Evolutionary conservation across 2,797 vertebrate genomes (phyloP), one percentile per base, ranked within the genome.

Genomic region (Cuniculus paca): DNA sequence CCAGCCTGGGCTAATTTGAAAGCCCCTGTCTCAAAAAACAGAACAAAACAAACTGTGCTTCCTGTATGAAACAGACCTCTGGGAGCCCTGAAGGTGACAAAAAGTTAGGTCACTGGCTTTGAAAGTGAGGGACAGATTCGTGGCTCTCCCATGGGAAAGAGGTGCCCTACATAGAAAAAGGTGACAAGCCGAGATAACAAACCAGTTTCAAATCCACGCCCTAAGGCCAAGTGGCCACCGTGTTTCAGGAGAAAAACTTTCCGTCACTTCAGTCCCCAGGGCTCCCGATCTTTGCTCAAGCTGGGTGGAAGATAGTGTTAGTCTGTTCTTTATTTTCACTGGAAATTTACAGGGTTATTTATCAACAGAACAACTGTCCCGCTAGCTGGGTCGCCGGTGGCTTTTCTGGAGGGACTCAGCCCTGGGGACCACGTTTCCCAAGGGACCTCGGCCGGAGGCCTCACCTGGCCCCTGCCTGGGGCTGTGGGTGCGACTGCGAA

Each of bases 321-420:
- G 97, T 92, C 42, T 90, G 87, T 95, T 96, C 87, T 97, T 97
- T 97, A 98, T 97, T 97, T 95, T 92, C 95, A 96, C 61, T 92
- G 94, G 95, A 97, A 98, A 97, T 91, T 95, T 97, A 97, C 91
- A 96, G 79, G 92, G 89, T 89, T 95, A 91, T 63, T 96, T 97
- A 77, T 95, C 90, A 96, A 97, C 91, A 98, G 96, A 96, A 90
- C 58, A 80, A 91, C 82, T 48, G 26, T 48, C 72, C 42, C 42
- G 0, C 42, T 28, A 0, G 26, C 39, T 28, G 26, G 26, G 26
- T 75, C 72, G 9, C 95, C 58, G 70, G 92, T 65, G 93, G 79
- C 45, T 83, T 91, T 70, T 95, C 77, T 93, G 84, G 88, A 84
- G 70, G 75, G 75, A 82, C 28, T 48, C 85, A 50, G 79, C 85